Evolutionary conservation across 2,797 vertebrate genomes (phyloP).

Genomic region (Eutrigla gurnardus): DNA sequence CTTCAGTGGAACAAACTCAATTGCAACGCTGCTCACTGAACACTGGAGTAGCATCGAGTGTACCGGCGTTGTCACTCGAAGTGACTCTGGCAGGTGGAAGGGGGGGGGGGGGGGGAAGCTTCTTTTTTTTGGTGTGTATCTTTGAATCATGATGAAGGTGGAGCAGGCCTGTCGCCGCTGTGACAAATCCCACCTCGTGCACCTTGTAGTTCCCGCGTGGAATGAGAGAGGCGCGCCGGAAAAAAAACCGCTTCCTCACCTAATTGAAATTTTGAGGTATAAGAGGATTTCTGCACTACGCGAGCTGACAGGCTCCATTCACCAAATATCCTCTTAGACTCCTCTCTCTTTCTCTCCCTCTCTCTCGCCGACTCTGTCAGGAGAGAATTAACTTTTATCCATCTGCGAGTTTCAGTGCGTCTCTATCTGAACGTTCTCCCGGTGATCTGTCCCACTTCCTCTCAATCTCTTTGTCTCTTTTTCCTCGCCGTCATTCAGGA

Average conservation of each 20-base stretch:
- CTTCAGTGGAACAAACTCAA: constrained; percentile 80
- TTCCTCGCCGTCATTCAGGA: constrained; percentile 51
- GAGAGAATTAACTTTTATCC: constrained; percentile 75
- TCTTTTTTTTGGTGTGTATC: constrained; percentile 36
- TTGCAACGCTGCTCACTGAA: constrained; percentile 76
- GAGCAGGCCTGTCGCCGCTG: constrained; percentile 72
- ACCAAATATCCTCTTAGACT: constrained; percentile 80
- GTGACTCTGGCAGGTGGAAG: constrained; percentile 69
- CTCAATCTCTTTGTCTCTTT: constrained; percentile 54
- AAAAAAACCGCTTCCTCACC: constrained; percentile 71
- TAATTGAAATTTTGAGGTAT: constrained; percentile 87
- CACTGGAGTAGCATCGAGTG: constrained; percentile 79
- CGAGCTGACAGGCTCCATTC: constrained; percentile 82
- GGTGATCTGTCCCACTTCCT: constrained; percentile 58
- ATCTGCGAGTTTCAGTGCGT: constrained; percentile 71
- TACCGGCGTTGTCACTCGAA: constrained; percentile 71
- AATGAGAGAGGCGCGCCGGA: constrained; percentile 59
- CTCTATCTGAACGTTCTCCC: constrained; percentile 61
- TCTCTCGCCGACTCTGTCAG: constrained; percentile 47
- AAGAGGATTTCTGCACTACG: constrained; percentile 84
- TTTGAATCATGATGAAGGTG: constrained; percentile 74
- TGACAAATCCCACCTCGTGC: constrained; percentile 77
- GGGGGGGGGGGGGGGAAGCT: constrained; percentile 24
- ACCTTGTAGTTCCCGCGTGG: constrained; percentile 70
- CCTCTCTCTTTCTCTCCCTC: constrained; percentile 43